Evolutionary conservation across 2,113 vertebrate species (phyloP).

Genomic region (Gymnogyps californianus): DNA sequence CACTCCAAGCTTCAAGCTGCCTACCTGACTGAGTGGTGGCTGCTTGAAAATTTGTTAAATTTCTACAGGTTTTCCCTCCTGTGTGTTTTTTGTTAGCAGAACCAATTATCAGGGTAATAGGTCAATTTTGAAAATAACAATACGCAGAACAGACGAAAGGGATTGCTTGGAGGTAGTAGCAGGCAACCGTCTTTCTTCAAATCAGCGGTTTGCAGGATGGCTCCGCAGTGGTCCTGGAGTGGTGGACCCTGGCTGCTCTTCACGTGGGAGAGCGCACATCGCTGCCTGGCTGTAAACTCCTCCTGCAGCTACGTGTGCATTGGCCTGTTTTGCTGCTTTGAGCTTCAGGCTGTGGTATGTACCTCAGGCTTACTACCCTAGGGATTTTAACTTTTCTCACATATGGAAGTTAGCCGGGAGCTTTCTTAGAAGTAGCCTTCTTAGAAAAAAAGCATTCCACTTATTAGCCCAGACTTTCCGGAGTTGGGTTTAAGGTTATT

Average conservation of each 20-base stretch:
- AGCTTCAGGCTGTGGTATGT: not conserved
- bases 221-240: not conserved
- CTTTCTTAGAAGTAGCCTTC: not conserved
- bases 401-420: not conserved
- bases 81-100: not conserved
- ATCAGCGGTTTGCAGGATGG: not conserved
- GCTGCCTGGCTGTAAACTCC: not conserved
- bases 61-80: not conserved
- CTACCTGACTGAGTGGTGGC: not conserved
- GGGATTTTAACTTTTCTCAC: constrained; percentile 1
- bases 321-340: constrained; percentile 11
- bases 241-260: not conserved
- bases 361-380: not conserved
- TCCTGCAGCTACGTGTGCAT: not conserved
- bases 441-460: not conserved
- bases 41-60: not conserved
- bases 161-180: not conserved
- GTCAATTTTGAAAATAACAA: not conserved
- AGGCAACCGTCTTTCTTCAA: not conserved
- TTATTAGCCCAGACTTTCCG: not conserved
- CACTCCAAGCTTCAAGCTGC: not conserved
- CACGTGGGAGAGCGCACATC: rapidly evolving
- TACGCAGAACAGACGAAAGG: not conserved
- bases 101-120: not conserved
- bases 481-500: not conserved